Evolutionary conservation across 2,113 vertebrate genomes (phyloP).

Genomic region (Erpornis zantholeuca): DNA sequence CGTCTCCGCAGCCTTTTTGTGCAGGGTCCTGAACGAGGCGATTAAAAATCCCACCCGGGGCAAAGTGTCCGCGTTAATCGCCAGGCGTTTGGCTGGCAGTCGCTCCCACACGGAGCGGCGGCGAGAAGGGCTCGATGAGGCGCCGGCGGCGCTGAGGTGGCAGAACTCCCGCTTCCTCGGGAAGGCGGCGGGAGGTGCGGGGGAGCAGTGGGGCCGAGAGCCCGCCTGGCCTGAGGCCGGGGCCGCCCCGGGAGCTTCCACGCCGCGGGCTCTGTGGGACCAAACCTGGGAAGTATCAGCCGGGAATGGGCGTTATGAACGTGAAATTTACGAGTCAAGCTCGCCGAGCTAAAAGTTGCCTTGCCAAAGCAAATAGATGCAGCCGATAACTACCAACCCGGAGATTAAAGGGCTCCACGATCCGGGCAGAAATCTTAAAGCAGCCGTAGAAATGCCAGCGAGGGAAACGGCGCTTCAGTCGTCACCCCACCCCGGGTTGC

Average conservation of each 20-base stretch:
- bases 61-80: conserved; percentile 10
- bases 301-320: conserved; percentile 61
- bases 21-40: not conserved
- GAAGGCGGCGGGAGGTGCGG: conserved; percentile 18
- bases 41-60: not conserved
- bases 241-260: not conserved
- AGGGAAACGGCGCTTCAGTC: not conserved
- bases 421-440: conserved; percentile 24
- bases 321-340: conserved; percentile 67
- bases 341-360: conserved; percentile 70
- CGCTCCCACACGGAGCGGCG: conserved; percentile 11
- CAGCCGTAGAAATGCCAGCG: not conserved
- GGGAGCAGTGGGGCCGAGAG: not conserved
- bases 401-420: conserved; percentile 51
- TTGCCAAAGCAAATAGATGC: conserved; percentile 75
- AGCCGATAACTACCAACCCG: conserved; percentile 65
- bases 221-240: not conserved
- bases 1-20: not conserved
- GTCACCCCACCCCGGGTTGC: not conserved
- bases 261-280: not conserved
- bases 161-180: not conserved
- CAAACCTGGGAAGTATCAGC: not conserved
- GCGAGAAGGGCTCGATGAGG: not conserved
- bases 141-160: conserved; percentile 1
- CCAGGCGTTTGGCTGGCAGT: conserved; percentile 6